Evolutionary conservation across 2,797 vertebrate genomes (phyloP).

Genomic region (Lepidocolaptes lacrymiger): DNA sequence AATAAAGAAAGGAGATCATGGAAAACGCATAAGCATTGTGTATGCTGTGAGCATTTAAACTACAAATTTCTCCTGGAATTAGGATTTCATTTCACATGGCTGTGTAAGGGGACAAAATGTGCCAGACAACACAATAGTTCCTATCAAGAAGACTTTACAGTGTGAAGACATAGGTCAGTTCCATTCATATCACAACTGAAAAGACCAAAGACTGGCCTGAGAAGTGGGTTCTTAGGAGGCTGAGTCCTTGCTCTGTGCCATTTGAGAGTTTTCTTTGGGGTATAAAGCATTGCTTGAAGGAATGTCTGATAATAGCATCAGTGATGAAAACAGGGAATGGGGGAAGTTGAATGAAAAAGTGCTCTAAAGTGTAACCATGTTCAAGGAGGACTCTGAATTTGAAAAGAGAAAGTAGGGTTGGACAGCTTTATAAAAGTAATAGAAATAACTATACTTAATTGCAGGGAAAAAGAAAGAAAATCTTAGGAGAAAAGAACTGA

Average conservation of each 20-base stretch:
- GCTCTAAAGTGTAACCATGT: background rate
- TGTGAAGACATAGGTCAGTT: background rate
- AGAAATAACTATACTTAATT: background rate
- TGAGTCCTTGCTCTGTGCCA: background rate
- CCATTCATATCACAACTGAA: background rate
- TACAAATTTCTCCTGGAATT: background rate
- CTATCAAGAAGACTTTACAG: background rate
- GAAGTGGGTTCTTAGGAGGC: background rate
- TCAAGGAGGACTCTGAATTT: background rate
- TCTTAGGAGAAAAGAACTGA: background rate
- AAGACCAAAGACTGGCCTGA: background rate
- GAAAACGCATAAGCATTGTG: background rate
- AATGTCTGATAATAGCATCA: background rate
- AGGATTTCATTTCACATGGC: background rate
- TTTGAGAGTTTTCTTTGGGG: background rate
- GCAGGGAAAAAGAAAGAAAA: background rate
- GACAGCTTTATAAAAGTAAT: background rate
- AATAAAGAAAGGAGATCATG: background rate
- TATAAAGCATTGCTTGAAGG: background rate
- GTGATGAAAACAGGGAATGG: background rate
- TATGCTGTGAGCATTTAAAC: background rate
- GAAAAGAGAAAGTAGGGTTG: background rate
- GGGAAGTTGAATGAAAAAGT: background rate
- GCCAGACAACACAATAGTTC: background rate
- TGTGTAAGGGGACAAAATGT: background rate